Base-by-base conservation (phyloP, 1,140 invertebrate species). In the Leptinotarsa defecta region DNA sequence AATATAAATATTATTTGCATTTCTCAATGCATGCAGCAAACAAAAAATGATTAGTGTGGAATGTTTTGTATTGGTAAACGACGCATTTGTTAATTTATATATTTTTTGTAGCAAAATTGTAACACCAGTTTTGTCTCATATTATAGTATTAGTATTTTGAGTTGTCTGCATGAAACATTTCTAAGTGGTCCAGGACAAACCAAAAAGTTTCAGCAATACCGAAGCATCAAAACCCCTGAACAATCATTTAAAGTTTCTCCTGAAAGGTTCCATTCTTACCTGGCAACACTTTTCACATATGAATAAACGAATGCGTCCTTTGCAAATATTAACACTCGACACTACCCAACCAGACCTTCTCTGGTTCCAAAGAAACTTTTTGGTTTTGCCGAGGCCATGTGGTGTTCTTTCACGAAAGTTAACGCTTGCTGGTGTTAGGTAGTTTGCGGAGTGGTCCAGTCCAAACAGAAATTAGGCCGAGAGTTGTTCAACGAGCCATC, bases 401-500 rank as follows among this genome's bases (percentile, higher is more conserved):
- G 20, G 62, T 57, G 57, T 27, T 68, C 22, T 74, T 15, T 48
- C 73, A 24, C 34, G 13, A 17, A 68, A 62, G 78, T 81, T 85
- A 85, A 85, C 78, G 79, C 80, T 77, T 79, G 68, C 78, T 85
- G 78, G 82, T 84, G 83, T 79, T 80, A 84, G 83, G 82, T 81
- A 85, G 84, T 81, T 79, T 84, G 83, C 78, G 83, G 68, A 84
- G 84, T 77, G 78, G 79, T 63, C 77, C 80, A 49, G 81, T 76
- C 63, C 64, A 82, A 57, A 72, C 79, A 72, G 79, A 81, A 74
- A 81, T 84, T 76, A 80, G 79, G 76, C 80, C 79, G 49, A 85
- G 84, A 74, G 82, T 84, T 70, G 83, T 84, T 69, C 84, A 85
- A 74, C 80, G 83, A 24, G 84, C 84, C 69, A 81, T 83, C 82